Evolutionary conservation across 1,140 invertebrate species (phyloP).

Genomic region (Aphelinus certus): DNA sequence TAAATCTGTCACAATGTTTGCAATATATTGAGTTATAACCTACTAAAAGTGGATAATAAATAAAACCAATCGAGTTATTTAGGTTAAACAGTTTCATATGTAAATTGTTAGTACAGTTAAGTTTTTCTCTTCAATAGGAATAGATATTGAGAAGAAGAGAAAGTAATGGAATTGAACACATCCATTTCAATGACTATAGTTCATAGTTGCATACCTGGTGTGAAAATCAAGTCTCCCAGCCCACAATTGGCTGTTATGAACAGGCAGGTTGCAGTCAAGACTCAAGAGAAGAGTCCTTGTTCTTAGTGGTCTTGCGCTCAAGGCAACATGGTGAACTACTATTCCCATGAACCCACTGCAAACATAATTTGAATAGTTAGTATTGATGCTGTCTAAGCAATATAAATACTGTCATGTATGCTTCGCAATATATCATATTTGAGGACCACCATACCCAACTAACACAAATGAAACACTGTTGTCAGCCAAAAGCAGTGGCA

Average conservation of each 20-base stretch:
- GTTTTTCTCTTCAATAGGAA: no score
- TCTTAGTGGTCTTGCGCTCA: constrained; percentile 28
- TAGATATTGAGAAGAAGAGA: constrained; percentile 5
- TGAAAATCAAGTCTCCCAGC: constrained; percentile 24
- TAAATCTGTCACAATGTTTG: no score
- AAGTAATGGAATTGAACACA: neutral
- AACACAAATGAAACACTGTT: no score
- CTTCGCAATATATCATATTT: no score
- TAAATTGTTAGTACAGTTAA: no score
- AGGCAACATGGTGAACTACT: constrained; percentile 36
- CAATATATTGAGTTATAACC: no score
- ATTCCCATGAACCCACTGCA: constrained; percentile 35
- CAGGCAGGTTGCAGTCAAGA: neutral
- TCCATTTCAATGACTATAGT: neutral
- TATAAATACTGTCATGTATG: no score
- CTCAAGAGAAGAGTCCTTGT: constrained; percentile 28
- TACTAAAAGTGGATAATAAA: no score
- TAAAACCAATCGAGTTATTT: neutral
- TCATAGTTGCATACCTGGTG: constrained; percentile 2
- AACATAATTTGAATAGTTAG: neutral
- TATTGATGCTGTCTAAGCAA: no score
- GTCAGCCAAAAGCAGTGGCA: no score
- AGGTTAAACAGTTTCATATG: neutral
- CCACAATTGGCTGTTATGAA: constrained; percentile 25
- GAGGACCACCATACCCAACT: no score